Evolutionary conservation across 2,888 invertebrate genomes (phyloP).

Genomic region (Halictus ligatus): DNA sequence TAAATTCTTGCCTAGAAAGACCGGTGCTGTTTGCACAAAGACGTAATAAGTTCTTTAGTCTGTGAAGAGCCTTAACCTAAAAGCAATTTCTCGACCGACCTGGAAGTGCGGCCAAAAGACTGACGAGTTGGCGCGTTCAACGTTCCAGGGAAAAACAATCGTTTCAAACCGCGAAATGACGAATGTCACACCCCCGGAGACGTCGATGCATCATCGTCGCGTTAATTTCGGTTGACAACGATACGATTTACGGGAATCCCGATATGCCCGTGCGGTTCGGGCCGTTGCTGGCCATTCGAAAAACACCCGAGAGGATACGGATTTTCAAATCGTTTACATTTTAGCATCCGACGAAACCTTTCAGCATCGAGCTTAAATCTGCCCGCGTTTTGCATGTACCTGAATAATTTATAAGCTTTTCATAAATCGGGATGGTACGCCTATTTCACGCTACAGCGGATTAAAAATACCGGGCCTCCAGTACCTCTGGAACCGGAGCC

Average conservation of each 20-base stretch:
- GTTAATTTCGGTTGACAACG: neutral
- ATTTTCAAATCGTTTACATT: neutral
- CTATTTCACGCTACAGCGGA: neutral
- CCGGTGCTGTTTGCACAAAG: conserved; percentile 39
- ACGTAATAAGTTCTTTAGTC: conserved; percentile 55
- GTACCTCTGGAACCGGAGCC: neutral
- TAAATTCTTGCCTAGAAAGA: conserved; percentile 29
- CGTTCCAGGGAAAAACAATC: conserved; percentile 5
- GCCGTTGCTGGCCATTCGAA: neutral
- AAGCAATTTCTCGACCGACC: conserved; percentile 58
- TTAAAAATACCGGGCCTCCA: neutral
- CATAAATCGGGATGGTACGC: conserved; percentile 36
- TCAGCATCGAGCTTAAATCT: conserved; percentile 4
- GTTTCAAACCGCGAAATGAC: conserved; percentile 5
- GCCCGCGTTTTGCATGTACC: conserved; percentile 11
- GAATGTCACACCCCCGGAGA: neutral
- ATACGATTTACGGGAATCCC: conserved; percentile 13
- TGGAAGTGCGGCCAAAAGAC: conserved; percentile 46
- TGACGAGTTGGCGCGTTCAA: conserved; percentile 14
- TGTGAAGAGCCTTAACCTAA: conserved; percentile 50
- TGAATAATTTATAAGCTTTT: conserved; percentile 58
- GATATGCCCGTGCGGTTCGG: neutral
- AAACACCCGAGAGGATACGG: neutral
- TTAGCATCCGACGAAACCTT: neutral
- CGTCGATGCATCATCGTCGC: neutral